Evolutionary conservation across 1,140 invertebrate species (phyloP), one percentile per base, ranked within the genome.

Genomic region (Carcinoscorpius rotundicauda): DNA sequence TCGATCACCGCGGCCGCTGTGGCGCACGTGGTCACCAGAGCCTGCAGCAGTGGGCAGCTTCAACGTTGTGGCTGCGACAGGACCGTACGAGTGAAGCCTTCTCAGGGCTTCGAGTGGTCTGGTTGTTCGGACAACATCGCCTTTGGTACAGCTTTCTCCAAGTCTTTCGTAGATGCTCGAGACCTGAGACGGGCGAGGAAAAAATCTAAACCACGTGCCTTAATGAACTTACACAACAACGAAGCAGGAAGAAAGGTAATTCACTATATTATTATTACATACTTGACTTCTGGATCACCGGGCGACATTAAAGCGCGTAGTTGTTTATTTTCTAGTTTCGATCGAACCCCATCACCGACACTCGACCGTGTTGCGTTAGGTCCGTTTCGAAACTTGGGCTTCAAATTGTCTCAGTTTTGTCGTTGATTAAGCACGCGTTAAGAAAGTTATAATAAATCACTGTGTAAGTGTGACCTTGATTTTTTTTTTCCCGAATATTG

Each of bases 81-180:
- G 50, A 76, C 74, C 5, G 71, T 79, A 51, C 62, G 72, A 52
- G 74, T 75, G 4, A 65, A 68, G 52, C 72, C 71, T 5, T 66
- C 73, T 5, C 76, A 80, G 48, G 79, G 78, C 29, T 82, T 82
- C 73, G 75, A 80, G 65, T 82, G 81, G 81, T 76, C 79, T 29
- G 81, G 81, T 4, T 82, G 81, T 68, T 82, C 81, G 10, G 81
- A 83, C 72, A 83, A 83, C 74, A 79, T 83, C 57, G 80, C 78
- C 63, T 83, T 80, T 70, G 82, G 82, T 29, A 78, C 76, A 29
- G 80, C 80, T 50, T 81, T 83, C 71, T 78, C 80, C 60, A 76
- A 78, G 66, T 73, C 74, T 50, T 83, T 83, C 68, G 80, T 83
- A 52, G 82, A 83, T 72, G 79, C 80, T 6, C 71, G 75, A 48